Evolutionary conservation across 2,888 invertebrate species (phyloP), one percentile per base, ranked within the genome.

Genomic region (Neuroscelio doddi): DNA sequence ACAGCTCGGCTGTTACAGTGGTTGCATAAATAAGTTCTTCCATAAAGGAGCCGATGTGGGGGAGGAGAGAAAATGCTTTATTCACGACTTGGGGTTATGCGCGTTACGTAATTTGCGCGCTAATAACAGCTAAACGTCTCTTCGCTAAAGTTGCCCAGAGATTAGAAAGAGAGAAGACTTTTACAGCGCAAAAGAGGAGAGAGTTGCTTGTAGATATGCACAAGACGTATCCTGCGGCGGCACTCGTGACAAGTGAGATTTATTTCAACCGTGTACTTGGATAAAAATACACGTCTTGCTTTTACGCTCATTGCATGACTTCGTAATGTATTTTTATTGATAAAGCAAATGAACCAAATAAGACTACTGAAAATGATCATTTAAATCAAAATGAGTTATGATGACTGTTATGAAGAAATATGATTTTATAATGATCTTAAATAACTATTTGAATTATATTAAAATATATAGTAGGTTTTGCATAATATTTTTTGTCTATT

Each of bases 221-320:
- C 36, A 36, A 36, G 14, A 36, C 14, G 36, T 36, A 36, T 36
- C 36, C 36, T 15, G 36, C 36, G 36, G 36, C 36, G 36, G 14
- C 36, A 14, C 15, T 36, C 36, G 36, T 36, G 36, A 36, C 36
- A 36, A 36, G 14, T 8, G 36, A 36, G 36, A 36, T 36, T 36
- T 36, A 36, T 36, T 36, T 15, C 36, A 36, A 3, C 36, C 1
- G 2, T 8, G 36, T 4, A 26, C 8, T n/a, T n/a, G n/a, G n/a
- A n/a, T n/a, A n/a, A n/a, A n/a, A n/a, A n/a, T n/a, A n/a, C n/a
- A n/a, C n/a, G n/a, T n/a, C 29, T 3, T 9, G 29, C 9, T 29
- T 29, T 1, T 29, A 29, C 29, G n/a, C 14, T 36, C 36, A 12
- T 10, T 10, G 36, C 7, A n/a, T n/a, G n/a, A 14, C 36, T 7